A percentile compares a stretch with the other conserved stretches of the same genome.
Evolutionary conservation across 2,888 invertebrate genomes (phyloP).

Genomic region (Ormyrus nitidulus): DNA sequence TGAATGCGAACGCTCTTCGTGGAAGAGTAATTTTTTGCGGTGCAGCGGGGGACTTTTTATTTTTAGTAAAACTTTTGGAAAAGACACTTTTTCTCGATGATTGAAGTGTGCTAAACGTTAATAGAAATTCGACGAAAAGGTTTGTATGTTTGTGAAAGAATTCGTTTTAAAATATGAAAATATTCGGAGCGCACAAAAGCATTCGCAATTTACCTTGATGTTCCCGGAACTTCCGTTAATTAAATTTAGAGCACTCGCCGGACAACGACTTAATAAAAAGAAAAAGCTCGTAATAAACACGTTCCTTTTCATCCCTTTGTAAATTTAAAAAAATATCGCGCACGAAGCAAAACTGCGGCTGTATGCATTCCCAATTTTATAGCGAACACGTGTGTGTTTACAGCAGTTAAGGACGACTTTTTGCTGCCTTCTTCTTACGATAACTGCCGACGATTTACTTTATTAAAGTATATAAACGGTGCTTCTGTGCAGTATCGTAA

Average conservation of each 20-base stretch:
- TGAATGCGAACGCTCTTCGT: no score
- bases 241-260: conserved; percentile 18
- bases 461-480: conserved; percentile 45
- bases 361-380: conserved; percentile 30
- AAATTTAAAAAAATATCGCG: conserved; percentile 1
- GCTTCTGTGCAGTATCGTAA: conserved; percentile 47
- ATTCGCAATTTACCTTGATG: not conserved
- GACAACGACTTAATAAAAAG: conserved; percentile 31
- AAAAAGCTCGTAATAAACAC: conserved; percentile 42
- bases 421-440: conserved; percentile 16
- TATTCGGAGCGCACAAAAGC: conserved; percentile 1
- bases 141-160: not conserved
- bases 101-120: no score
- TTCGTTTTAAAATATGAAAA: no score
- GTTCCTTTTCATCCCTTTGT: conserved; percentile 17
- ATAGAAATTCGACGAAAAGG: not conserved
- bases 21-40: no score
- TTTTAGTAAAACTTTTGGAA: no score
- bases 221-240: conserved; percentile 20
- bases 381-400: conserved; percentile 32
- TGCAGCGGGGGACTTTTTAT: no score
- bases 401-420: conserved; percentile 40
- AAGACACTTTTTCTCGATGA: no score
- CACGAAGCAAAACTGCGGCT: not conserved
- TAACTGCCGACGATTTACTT: conserved; percentile 19